Evolutionary conservation across 2,113 vertebrate genomes (phyloP).

Genomic region (Oncorhynchus mykiss): DNA sequence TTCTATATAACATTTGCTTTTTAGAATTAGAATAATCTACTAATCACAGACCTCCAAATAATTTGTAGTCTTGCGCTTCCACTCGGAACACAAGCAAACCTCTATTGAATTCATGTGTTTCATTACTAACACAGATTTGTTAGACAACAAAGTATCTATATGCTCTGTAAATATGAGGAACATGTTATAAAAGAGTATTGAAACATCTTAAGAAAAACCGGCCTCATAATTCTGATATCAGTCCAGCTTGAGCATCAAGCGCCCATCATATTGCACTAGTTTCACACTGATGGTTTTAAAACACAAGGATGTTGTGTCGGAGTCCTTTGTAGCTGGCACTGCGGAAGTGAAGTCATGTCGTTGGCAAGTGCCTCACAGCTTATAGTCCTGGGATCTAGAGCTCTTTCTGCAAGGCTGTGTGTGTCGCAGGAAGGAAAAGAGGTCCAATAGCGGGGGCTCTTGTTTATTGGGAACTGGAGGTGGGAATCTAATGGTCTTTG

Average conservation of each 20-base stretch:
- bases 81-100: conserved; percentile 67
- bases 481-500: background rate
- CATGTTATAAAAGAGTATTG: conserved; percentile 72
- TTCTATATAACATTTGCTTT: conserved; percentile 73
- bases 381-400: conserved; percentile 45
- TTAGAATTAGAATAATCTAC: conserved; percentile 80
- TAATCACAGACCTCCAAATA: conserved; percentile 76
- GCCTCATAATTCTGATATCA: conserved; percentile 60
- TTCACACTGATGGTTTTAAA: conserved; percentile 70
- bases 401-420: conserved; percentile 63
- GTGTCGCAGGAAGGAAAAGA: conserved; percentile 45
- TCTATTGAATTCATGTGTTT: conserved; percentile 63
- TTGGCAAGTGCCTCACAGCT: conserved; percentile 56
- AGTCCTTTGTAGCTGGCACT: conserved; percentile 55
- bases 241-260: conserved; percentile 78
- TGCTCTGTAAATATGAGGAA: conserved; percentile 70
- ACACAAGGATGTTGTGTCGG: conserved; percentile 74
- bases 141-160: conserved; percentile 64
- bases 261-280: conserved; percentile 73
- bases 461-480: conserved; percentile 53
- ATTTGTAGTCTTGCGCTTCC: conserved; percentile 76
- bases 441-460: conserved; percentile 32
- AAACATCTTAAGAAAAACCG: conserved; percentile 66
- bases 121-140: conserved; percentile 74
- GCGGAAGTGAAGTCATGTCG: conserved; percentile 52